Evolutionary conservation across 2,113 vertebrate species (phyloP).

Genomic region (Semicossyphus pulcher): DNA sequence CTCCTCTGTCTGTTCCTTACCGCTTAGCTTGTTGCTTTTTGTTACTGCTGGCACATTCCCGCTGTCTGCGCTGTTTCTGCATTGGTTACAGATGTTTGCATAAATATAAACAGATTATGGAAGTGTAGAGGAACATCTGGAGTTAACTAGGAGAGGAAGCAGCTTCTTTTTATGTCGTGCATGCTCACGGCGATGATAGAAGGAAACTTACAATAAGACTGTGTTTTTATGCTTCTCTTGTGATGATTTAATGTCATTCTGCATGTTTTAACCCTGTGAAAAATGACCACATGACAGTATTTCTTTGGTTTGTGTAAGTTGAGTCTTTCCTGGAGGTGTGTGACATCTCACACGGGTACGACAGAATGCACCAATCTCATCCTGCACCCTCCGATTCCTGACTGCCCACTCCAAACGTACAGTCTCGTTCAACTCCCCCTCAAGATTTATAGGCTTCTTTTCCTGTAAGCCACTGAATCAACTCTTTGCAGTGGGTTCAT

Average conservation of each 20-base stretch:
- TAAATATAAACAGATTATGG: background rate
- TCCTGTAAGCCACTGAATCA: conserved; percentile 42
- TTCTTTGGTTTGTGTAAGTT: background rate
- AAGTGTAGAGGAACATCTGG: conserved; percentile 1
- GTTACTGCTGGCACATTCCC: conserved; percentile 9
- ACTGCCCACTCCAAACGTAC: background rate
- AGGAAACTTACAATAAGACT: background rate
- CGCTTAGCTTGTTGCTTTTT: conserved; percentile 6
- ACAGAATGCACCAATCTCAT: conserved; percentile 24
- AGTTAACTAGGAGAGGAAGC: conserved; percentile 4
- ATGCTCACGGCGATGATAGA: background rate
- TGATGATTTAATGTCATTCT: background rate
- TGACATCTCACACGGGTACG: conserved; percentile 27
- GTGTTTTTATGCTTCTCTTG: background rate
- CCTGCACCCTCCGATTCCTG: background rate
- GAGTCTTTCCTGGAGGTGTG: background rate
- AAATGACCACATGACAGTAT: background rate
- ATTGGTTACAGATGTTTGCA: conserved; percentile 11
- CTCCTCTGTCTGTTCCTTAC: background rate
- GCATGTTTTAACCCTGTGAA: background rate
- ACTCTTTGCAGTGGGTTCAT: conserved; percentile 5
- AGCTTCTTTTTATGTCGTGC: background rate
- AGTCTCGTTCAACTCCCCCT: conserved; percentile 4
- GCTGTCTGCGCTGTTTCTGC: background rate
- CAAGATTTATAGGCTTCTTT: conserved; percentile 28